Conservation (phyloP, 2,888 invertebrate genomes). For the Ceramica pisi region DNA sequence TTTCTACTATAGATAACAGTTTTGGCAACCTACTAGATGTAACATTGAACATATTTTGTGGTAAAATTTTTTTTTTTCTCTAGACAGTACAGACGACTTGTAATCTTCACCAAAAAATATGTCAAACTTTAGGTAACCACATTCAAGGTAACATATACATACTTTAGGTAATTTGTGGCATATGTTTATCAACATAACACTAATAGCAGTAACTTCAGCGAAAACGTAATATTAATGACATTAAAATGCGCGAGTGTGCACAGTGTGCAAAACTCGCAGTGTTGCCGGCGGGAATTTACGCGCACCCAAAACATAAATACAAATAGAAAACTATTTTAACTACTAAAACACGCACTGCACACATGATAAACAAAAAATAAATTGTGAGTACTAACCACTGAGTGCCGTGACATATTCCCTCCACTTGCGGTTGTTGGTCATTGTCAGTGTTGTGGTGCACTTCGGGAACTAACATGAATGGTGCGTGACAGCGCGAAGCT, state of each 20-base stretch:
- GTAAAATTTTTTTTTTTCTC: not conserved
- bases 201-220: slow-evolving; percentile 25
- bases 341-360: slow-evolving; percentile 43
- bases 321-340: slow-evolving; percentile 49
- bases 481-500: slow-evolving; percentile 73
- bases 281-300: slow-evolving; percentile 60
- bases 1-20: slow-evolving; percentile 12
- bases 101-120: slow-evolving; percentile 8
- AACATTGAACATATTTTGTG: not conserved
- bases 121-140: not conserved
- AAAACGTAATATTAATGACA: slow-evolving; percentile 52
- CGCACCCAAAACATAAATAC: slow-evolving; percentile 55
- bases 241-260: slow-evolving; percentile 53
- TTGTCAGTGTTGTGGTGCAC: slow-evolving; percentile 78
- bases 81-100: not conserved
- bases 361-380: slow-evolving; percentile 71
- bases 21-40: not conserved
- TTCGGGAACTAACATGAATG: slow-evolving; percentile 86
- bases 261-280: slow-evolving; percentile 56
- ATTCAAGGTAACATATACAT: slow-evolving; percentile 16
- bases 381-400: slow-evolving; percentile 86
- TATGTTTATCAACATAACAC: slow-evolving; percentile 20
- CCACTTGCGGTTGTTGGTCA: slow-evolving; percentile 86
- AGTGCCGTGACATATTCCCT: slow-evolving; percentile 88
- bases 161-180: slow-evolving; percentile 2